These are phyloP conservation scores for Hemiscyllium ocellatum DNA, from an alignment of 2,113 vertebrate species.

Conservation along the genomic window DNA sequence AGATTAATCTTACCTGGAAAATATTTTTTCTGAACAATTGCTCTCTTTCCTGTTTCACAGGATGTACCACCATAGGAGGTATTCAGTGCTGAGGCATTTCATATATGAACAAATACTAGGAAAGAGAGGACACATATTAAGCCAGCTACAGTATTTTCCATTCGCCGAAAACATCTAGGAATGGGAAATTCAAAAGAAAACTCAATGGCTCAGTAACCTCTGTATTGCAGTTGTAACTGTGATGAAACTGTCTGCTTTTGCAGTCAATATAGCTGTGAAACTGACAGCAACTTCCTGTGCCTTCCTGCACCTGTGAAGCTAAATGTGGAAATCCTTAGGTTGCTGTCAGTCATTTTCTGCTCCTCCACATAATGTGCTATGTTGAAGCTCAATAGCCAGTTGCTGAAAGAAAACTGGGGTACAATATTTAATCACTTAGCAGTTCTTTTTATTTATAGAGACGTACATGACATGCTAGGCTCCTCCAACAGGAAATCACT, in stretches of 20 bases:
- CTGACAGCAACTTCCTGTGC: neutral
- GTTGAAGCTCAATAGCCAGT: neutral
- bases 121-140: neutral
- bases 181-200: neutral
- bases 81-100: neutral
- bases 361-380: neutral
- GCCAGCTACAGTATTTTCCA: neutral
- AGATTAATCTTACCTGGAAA: slow-evolving; percentile 12
- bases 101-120: neutral
- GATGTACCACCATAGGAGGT: neutral
- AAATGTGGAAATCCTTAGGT: neutral
- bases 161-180: neutral
- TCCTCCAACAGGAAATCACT: no score
- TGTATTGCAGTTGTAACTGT: neutral
- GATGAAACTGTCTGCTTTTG: neutral
- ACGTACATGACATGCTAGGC: no score
- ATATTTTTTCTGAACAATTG: neutral
- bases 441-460: no score
- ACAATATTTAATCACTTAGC: neutral
- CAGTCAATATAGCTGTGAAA: neutral
- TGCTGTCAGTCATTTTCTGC: neutral
- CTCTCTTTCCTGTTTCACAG: slow-evolving; percentile 17
- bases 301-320: neutral
- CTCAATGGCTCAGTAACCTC: neutral
- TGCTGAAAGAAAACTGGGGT: neutral